Base-by-base conservation (phyloP, 1,140 invertebrate species). In the Ceratitis capitata region DNA sequence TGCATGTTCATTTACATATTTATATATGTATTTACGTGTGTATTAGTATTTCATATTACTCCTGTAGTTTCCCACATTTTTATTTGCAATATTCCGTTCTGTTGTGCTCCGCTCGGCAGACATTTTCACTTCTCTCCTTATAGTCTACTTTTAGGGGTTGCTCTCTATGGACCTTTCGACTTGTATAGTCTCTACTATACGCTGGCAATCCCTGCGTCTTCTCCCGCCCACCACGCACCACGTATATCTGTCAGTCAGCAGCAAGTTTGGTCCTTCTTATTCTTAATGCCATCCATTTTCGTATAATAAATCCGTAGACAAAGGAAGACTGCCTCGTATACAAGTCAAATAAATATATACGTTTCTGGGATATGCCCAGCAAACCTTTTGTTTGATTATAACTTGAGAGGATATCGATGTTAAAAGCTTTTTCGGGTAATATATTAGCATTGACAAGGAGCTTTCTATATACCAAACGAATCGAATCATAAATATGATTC, bases 201-300 rank as follows among this genome's bases (percentile, higher is more conserved):
- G 12, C 3, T 78, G 23, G 10, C 39, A 78, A 78, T 23, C 19
- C 45, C 45, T 78, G 16, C 39, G 26, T 35, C 69, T 78, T 78
- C n/a, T n/a, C n/a, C n/a, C n/a, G n/a, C n/a, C n/a, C n/a, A n/a
- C n/a, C n/a, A n/a, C n/a, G n/a, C n/a, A n/a, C n/a, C 10, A 5
- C 56, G 61, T 35, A 7, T 35, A 32, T 35, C 69, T 39, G 69
- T 78, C 69, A 78, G 69, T 45, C 69, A 78, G 69, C 69, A 78
- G 69, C 19, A 35, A 78, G 69, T 45, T n/a, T 26, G 26, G 39
- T 78, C 69, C 39, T 78, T 78, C 39, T 78, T 78, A 78, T 78
- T 78, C 69, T 78, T 78, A 78, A 78, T 45, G 69, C 69, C 35
- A 78, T 78, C 69, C 35, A 78, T 78, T 78, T 78, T 78, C 69